phyloP scores from a whole-genome alignment of 2,888 invertebrate species.

The Diaperis boleti region DNA sequence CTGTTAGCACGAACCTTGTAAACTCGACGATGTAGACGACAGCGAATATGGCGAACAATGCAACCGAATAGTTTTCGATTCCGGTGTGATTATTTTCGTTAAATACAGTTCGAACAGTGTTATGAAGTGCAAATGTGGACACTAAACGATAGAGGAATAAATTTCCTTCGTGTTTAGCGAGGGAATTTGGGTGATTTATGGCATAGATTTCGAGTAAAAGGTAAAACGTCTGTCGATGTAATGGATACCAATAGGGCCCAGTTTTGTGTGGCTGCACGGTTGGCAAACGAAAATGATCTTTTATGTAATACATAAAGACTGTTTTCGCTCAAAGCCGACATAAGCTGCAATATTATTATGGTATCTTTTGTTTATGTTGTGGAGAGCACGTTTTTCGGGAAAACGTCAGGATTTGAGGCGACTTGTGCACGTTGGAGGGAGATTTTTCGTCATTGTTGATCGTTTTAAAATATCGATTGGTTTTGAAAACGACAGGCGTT shows the following conservation, averaged over 20 bases:
- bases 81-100: constrained; percentile 34
- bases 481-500: no score
- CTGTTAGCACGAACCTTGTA: neutral
- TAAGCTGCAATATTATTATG: constrained; percentile 44
- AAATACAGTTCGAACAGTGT: constrained; percentile 32
- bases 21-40: constrained; percentile 38
- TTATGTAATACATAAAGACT: constrained; percentile 63
- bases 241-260: constrained; percentile 66
- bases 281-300: constrained; percentile 64
- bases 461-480: no score
- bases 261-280: constrained; percentile 62
- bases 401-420: constrained; percentile 12
- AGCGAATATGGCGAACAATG: constrained; percentile 51
- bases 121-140: constrained; percentile 17
- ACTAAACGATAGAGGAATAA: constrained; percentile 28
- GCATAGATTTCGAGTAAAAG: constrained; percentile 52
- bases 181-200: constrained; percentile 35
- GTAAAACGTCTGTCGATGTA: constrained; percentile 58
- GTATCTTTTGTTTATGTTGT: constrained; percentile 53
- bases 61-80: constrained; percentile 49
- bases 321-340: constrained; percentile 61
- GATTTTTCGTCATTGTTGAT: neutral
- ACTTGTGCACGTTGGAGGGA: neutral
- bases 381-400: constrained; percentile 26
- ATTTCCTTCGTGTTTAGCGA: constrained; percentile 10